phyloP scores from a whole-genome alignment of 2,888 invertebrate genomes.

The Macrophya annulata region DNA sequence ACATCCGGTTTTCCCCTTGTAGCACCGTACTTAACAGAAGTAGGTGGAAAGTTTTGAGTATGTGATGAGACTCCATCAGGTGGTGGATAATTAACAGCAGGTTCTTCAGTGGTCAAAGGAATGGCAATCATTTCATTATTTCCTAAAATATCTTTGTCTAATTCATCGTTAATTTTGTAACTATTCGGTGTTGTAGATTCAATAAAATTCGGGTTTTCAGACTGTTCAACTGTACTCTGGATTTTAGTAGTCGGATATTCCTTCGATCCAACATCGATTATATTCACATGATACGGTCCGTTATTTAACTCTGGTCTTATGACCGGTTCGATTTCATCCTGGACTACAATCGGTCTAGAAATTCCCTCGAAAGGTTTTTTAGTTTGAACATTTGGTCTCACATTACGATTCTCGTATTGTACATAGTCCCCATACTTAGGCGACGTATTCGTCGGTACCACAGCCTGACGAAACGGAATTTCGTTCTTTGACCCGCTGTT shows the following conservation, averaged over 20 bases:
- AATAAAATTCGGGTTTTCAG: not conserved
- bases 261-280: constrained; percentile 13
- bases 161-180: constrained; percentile 69
- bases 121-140: constrained; percentile 65
- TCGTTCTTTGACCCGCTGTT: constrained; percentile 80
- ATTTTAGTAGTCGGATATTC: not conserved
- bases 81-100: constrained; percentile 63
- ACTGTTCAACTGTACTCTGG: not conserved
- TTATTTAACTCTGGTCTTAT: constrained; percentile 5
- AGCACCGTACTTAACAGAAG: constrained; percentile 74
- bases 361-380: constrained; percentile 53
- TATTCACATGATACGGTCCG: constrained; percentile 44
- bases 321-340: not conserved
- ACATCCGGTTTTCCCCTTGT: constrained; percentile 85
- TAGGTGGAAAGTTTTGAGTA: constrained; percentile 63
- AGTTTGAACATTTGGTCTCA: constrained; percentile 73
- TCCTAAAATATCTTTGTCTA: constrained; percentile 66
- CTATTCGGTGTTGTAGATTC: not conserved
- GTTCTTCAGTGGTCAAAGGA: constrained; percentile 65
- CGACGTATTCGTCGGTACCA: constrained; percentile 67
- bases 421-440: constrained; percentile 24
- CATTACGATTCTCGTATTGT: constrained; percentile 61
- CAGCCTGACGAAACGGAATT: constrained; percentile 71
- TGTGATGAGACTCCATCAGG: constrained; percentile 62
- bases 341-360: constrained; percentile 16